Conservation (phyloP, 2,797 vertebrate genomes). For the Tauraco hartlaubi region DNA sequence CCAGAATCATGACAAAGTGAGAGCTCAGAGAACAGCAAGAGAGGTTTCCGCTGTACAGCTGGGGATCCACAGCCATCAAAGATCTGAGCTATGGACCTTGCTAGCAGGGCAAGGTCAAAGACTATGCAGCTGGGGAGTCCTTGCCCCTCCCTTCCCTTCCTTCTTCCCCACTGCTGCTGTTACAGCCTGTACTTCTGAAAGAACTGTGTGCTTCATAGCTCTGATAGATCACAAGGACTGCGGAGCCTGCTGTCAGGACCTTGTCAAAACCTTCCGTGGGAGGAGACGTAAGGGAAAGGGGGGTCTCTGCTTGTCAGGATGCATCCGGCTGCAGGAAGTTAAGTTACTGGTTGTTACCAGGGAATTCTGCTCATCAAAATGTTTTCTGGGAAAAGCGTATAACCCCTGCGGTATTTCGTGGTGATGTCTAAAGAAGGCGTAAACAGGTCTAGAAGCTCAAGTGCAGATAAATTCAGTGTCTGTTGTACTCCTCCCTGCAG, state of each 20-base stretch:
- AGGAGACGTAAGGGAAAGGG: neutral
- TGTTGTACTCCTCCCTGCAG: neutral
- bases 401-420: neutral
- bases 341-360: neutral
- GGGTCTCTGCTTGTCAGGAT: rapidly evolving
- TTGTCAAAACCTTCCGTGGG: neutral
- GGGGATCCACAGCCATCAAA: neutral
- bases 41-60: rapidly evolving
- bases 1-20: neutral
- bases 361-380: neutral
- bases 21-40: neutral
- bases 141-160: neutral
- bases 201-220: neutral
- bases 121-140: neutral
- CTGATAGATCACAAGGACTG: neutral
- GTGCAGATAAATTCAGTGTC: neutral
- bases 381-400: neutral
- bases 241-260: neutral
- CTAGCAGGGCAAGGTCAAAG: neutral
- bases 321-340: neutral
- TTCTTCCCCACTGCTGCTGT: neutral
- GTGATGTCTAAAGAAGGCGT: neutral
- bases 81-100: neutral
- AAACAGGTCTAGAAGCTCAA: neutral
- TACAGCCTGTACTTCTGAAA: neutral